Evolutionary conservation across 1,140 invertebrate species (phyloP), one percentile per base, ranked within the genome.

Genomic region (Procambarus virginalis): DNA sequence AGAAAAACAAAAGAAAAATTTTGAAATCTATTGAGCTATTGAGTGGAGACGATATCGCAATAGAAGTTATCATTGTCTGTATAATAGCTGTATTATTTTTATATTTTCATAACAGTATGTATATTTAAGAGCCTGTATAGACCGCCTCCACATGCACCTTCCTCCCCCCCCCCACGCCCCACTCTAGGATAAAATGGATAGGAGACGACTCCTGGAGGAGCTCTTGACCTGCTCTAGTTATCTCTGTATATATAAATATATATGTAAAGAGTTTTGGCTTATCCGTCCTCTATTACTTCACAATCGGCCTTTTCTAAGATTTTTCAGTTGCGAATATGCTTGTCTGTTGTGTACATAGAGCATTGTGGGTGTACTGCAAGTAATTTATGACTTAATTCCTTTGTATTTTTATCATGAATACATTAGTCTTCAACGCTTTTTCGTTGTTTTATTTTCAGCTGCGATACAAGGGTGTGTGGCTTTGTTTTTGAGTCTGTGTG

Each of bases 21-120:
- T 34, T 22, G 22, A 75, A 48, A 85, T 85, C 73, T 85, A 85
- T 77, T 85, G 49, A 85, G 84, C 34, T 77, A 77, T 85, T 85
- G 22, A 79, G 76, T 64, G 77, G 76, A 79, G 76, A 79, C 85
- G 85, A 70, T 73, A 79, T 51, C 58, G 9, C 34, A 80, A 80
- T 79, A 70, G 60, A 79, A 80, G 51, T 70, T 45, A 79, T 17
- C 73, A 9, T 81, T 14, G 46, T n/a, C 49, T 34, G 48, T 81
- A 88, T n/a, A 12, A 48, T 34, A 51, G 58, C 45, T 22, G 58
- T 51, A 68, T 80, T 86, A 80, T 86, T 86, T 86, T 80, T 86
- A 75, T 88, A 82, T 81, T 88, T 88, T 88, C 78, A 82, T 88
- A 88, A 75, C 22, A 20, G 80, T 83, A 76, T 75, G 80, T 60